These are phyloP conservation scores for Eupithecia tripunctaria DNA, from an alignment of 2,888 invertebrate species.

Conservation along the genomic window DNA sequence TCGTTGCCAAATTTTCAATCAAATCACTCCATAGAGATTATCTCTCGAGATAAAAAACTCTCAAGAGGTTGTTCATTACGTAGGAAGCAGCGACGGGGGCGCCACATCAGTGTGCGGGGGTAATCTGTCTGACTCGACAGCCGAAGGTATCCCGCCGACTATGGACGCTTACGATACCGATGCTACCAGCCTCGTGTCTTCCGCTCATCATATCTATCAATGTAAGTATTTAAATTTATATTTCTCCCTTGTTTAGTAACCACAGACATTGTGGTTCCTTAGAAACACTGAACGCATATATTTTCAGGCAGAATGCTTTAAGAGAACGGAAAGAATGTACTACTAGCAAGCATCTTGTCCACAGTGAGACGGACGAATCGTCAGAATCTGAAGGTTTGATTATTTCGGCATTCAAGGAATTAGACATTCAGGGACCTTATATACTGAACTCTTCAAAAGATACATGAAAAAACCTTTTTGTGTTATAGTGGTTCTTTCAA, in stretches of 20 bases:
- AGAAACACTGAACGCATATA: background rate
- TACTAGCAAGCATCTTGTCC: background rate
- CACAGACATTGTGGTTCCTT: too few relatives aligned
- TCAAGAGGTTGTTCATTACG: constrained; percentile 34
- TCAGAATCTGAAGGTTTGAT: background rate
- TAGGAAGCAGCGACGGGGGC: constrained; percentile 91
- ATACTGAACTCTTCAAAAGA: too few relatives aligned
- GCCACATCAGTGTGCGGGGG: constrained; percentile 92
- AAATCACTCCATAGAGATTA: background rate
- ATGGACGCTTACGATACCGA: constrained; percentile 88
- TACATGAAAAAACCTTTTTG: background rate
- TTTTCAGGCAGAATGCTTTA: background rate
- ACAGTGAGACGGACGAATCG: background rate
- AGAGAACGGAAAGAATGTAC: background rate
- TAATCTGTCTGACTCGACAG: constrained; percentile 91
- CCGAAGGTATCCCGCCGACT: constrained; percentile 88
- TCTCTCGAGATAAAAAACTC: constrained; percentile 15
- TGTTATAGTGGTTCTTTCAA: background rate
- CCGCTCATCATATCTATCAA: constrained; percentile 89
- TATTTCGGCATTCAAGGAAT: too few relatives aligned
- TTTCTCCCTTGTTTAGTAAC: background rate
- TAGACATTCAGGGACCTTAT: too few relatives aligned
- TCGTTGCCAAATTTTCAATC: background rate
- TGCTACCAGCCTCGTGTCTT: constrained; percentile 88
- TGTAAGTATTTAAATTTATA: constrained; percentile 79